These are phyloP conservation scores for Aphelinus atriplicis DNA, from an alignment of 1,140 invertebrate genomes.

Conservation along the genomic window DNA sequence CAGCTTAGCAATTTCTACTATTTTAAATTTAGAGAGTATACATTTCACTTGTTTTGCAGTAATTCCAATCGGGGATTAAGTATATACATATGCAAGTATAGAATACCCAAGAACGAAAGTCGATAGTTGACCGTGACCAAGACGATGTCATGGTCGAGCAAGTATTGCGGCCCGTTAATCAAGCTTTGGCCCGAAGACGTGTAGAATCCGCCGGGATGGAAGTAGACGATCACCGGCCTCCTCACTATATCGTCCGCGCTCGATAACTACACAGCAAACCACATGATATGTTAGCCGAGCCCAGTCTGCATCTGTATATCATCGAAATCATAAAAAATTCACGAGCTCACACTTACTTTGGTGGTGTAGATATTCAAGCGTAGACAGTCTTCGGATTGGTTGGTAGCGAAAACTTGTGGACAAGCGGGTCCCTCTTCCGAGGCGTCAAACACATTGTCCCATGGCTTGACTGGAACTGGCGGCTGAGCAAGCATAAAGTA, in stretches of 20 bases:
- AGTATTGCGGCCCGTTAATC: slow-evolving; percentile 69
- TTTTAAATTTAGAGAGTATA: too few species aligned
- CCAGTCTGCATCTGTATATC: too few species aligned
- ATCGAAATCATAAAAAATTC: slow-evolving; percentile 1
- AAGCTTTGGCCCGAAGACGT: slow-evolving; percentile 63
- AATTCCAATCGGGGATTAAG: too few species aligned
- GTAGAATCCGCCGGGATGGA: slow-evolving; percentile 68
- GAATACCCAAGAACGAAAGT: slow-evolving; percentile 68
- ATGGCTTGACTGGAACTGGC: slow-evolving; percentile 59
- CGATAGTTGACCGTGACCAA: slow-evolving; percentile 72
- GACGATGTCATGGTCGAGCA: slow-evolving; percentile 73
- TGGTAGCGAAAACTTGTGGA: slow-evolving; percentile 12
- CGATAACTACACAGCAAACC: background rate
- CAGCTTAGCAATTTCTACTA: too few species aligned
- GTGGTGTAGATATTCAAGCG: slow-evolving; percentile 29
- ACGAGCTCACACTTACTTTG: slow-evolving; percentile 10
- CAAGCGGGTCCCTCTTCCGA: slow-evolving; percentile 44
- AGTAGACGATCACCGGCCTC: slow-evolving; percentile 69
- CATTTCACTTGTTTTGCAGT: too few species aligned
- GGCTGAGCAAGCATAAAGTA: too few species aligned
- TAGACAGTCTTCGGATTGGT: slow-evolving; percentile 23
- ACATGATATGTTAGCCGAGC: too few species aligned
- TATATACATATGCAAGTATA: too few species aligned
- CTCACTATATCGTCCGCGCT: slow-evolving; percentile 27
- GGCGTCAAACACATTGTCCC: slow-evolving; percentile 51